Base-by-base conservation (phyloP, 1,140 invertebrate genomes). In the Drosophila obscura region DNA sequence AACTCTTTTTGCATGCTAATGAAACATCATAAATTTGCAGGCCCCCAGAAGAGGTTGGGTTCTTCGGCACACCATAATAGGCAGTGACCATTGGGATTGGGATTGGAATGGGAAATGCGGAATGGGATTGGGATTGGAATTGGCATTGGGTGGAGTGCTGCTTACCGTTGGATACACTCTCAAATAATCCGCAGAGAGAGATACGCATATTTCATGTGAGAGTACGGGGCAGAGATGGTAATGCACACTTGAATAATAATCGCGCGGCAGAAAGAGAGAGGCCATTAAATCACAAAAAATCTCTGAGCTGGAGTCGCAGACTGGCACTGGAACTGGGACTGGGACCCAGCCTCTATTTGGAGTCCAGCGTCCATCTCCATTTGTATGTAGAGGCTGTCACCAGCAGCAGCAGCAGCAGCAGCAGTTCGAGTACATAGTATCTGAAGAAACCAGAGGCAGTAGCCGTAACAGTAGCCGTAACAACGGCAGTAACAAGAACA, bases 1-100 rank as follows among this genome's bases (percentile, higher is more conserved):
- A 65, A 81, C 77, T 87, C 81, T 59, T 77, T 53, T 62, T 72
- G 82, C 65, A 85, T 85, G 82, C 82, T 78, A 87, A 85, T 87
- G 65, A 85, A 71, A 80, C 74, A 82, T 85, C 79, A 72, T 85
- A 85, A 87, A 87, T 85, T 81, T 66, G 28, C 44, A 53, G 26
- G 41, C 19, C 28, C 35, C 41, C 26, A 41, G 53, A 56, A 41
- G 19, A 63, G 49, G 76, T 68, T 71, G 60, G 51, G 41, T 53
- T 35, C 8, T 35, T 11, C 31, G 2, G 31, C 31, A 35, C 31
- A 35, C 31, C 31, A 39, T 39, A 39, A 11, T 39, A 39, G 4
- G 35, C 11, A 13, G 9, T 39, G 35, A 13, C 11, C 35, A 39
- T 28, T 28, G 5, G 26, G 26, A 16, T 16, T 16, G 16, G 16